Evolutionary conservation across 1,140 invertebrate genomes (phyloP), one percentile per base, ranked within the genome.

Genomic region (Polyergus mexicanus): DNA sequence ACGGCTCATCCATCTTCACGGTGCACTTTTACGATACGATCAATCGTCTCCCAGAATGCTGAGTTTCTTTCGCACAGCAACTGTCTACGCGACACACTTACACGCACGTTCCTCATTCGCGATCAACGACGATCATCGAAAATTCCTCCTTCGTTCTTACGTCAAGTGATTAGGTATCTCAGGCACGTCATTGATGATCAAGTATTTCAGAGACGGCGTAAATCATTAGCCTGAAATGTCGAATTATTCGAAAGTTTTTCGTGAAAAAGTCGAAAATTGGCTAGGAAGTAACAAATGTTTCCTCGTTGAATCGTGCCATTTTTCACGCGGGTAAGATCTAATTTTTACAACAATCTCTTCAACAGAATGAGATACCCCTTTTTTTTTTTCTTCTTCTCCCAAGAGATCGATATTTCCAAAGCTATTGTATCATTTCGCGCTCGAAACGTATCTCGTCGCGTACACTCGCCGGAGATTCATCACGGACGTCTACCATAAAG

Each of bases 81-180:
- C 78, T 83, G 78, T 83, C n/a, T 83, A 83, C 78, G 78, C 68
- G 78, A 62, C 78, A 83, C 25, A 83, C 78, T 83, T 83, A 72
- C 25, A 83, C 78, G 74, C 74, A 72, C 22, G n/a, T 22, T 28
- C 32, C 51, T 3, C 32, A 13, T 22, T 3, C 16, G 47, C 65
- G 65, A 41, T 51, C 62, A 28, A n/a, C 41, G 5, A 25, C 25
- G 3, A n/a, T 19, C 19, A 44, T n/a, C 32, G 75, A 56, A 80
- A 80, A 68, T 68, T 68, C 22, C 16, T 28, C 1, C 11, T 13
- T 19, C 8, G n/a, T 25, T 41, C 38, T 22, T n/a, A 22, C 19
- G 5, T 5, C 6, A 2, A 3, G 32, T 5, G 7, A 38, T 38
- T 38, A 38, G 0, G 38, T 38, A 38, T 38, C 38, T 38, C 38